Evolutionary conservation across 2,113 vertebrate species (phyloP), one percentile per base, ranked within the genome.

Genomic region (Polypterus bichir): DNA sequence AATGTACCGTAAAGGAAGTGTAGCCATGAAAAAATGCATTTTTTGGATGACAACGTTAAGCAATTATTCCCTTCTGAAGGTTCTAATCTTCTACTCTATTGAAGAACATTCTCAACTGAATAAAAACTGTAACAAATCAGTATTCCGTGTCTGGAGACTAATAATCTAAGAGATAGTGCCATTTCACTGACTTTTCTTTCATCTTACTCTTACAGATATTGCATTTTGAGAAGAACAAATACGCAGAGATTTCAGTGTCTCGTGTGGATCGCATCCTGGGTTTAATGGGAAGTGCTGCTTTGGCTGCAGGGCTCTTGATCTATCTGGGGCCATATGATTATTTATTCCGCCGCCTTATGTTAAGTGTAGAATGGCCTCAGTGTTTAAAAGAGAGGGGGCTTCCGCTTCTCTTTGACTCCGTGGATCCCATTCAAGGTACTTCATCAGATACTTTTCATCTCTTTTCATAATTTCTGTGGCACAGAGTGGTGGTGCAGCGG

Each of bases 401-500:
- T 53, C 51, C 54, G 46, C 61, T 64, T 52, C 61, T 57, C 49
- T 51, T 60, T 52, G 59, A 69, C 51, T 68, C 66, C 5, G 55
- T 70, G 63, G 62, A 65, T 59, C 59, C 59, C 59, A 47, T 66
- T 47, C 62, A 64, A 64, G 59, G 57, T 65, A 66, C 54, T 47
- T 53, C 9, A 6, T 7, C 49, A 51, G 6, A 27, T 27, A 27
- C 27, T 27, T 27, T 27, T 27, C 27, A 27, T 27, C 27, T 27
- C 27, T 27, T 27, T 27, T 27, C 27, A 27, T 27, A 27, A 27
- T 27, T 27, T 27, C 2, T 27, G 27, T 27, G 27, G 27, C 27
- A 27, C 27, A 27, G 27, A 27, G 27, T 27, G 27, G 27, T 27
- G 27, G 27, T 27, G 27, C 27, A 27, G 27, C 2, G 27, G 27